phyloP scores from a whole-genome alignment of 2,113 vertebrate species.

The Dolichotis patagonum region DNA sequence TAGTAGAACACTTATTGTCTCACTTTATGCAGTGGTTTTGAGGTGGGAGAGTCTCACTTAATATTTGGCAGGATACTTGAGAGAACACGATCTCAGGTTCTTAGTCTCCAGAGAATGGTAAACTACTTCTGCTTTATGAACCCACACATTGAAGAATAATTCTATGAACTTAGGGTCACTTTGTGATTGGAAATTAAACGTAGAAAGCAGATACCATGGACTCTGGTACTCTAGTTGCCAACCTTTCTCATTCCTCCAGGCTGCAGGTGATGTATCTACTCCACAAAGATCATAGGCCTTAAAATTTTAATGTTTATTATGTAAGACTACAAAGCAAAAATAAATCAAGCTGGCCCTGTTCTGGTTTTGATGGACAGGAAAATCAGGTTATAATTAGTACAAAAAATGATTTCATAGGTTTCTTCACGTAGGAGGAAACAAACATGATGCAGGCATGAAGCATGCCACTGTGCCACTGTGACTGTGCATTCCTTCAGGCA shows the following conservation, averaged over 20 bases:
- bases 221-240: neutral
- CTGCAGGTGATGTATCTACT: neutral
- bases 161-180: neutral
- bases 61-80: neutral
- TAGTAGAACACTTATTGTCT: neutral
- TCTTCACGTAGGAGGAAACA: slow-evolving; percentile 68
- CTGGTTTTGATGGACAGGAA: slow-evolving; percentile 69
- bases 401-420: slow-evolving; percentile 71
- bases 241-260: neutral
- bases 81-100: neutral
- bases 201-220: neutral
- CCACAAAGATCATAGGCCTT: neutral
- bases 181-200: neutral
- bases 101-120: neutral
- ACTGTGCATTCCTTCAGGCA: neutral
- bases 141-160: neutral
- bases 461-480: neutral
- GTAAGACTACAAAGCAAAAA: slow-evolving; percentile 56
- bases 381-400: slow-evolving; percentile 73
- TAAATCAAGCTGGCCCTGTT: slow-evolving; percentile 35
- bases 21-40: neutral
- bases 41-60: neutral
- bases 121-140: neutral
- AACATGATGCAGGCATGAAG: slow-evolving; percentile 43
- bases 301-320: slow-evolving; percentile 51